Evolutionary conservation across 64 coral and sea anemone species (phyloP).

Genomic region (Montipora foliosa): DNA sequence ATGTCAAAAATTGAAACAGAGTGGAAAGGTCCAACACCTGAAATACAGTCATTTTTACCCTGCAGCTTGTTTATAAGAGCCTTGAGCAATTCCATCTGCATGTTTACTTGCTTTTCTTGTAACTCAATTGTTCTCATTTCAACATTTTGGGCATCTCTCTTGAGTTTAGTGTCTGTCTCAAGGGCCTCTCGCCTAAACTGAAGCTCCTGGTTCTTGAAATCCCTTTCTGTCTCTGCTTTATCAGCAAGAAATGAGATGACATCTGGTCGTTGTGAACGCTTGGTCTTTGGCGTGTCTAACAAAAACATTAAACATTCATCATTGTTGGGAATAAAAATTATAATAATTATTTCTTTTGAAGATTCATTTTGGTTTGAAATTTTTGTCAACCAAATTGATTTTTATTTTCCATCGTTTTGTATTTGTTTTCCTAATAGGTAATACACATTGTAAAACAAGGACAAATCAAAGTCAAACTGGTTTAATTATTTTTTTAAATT

Average conservation of each 20-base stretch:
- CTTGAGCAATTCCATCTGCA: conserved; percentile 62
- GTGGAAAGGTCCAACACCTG: no score
- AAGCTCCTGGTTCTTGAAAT: conserved; percentile 27
- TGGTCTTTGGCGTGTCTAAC: conserved; percentile 23
- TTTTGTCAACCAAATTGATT: no score
- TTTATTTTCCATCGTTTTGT: no score
- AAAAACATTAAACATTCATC: background rate
- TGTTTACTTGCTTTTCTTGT: conserved; percentile 46
- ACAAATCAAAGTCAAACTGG: no score
- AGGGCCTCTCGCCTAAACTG: conserved; percentile 53
- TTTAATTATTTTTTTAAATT: no score
- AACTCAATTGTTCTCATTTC: conserved; percentile 39
- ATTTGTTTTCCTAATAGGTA: no score
- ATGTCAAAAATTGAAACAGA: no score
- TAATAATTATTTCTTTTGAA: conserved; percentile 59
- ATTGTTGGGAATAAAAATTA: background rate
- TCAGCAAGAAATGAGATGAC: conserved; percentile 47
- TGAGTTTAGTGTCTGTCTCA: conserved; percentile 64
- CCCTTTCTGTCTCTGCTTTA: conserved; percentile 25
- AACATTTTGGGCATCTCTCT: conserved; percentile 24
- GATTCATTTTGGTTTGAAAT: background rate
- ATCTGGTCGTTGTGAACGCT: conserved; percentile 21
- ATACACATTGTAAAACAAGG: no score
- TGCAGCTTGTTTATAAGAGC: conserved; percentile 16
- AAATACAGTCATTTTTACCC: no score